Evolutionary conservation across 1,140 invertebrate species (phyloP).

Genomic region (Ceratina australensis): DNA sequence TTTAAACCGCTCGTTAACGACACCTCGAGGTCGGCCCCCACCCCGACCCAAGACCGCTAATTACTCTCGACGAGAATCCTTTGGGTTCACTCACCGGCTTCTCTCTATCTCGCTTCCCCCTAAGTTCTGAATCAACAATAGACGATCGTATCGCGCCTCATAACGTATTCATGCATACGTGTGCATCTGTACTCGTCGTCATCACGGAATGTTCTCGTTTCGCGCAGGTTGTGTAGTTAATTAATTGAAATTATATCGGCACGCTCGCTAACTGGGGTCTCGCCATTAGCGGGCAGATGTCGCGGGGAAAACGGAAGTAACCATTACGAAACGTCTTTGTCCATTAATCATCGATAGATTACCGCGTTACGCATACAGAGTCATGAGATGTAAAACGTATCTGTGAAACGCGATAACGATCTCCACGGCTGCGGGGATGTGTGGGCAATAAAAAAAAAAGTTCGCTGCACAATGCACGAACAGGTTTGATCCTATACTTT

Average conservation of each 20-base stretch:
- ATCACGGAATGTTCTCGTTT: slow-evolving; percentile 26
- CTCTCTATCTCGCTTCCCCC: background rate
- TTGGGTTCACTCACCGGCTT: slow-evolving; percentile 46
- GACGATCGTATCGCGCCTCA: slow-evolving; percentile 39
- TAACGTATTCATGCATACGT: background rate
- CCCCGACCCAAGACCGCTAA: slow-evolving; percentile 44
- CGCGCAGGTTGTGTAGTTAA: slow-evolving; percentile 21
- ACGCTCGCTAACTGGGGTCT: background rate
- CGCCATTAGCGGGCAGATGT: too few relatives aligned
- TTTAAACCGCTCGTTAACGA: slow-evolving; percentile 52
- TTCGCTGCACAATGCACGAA: background rate
- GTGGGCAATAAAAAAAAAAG: background rate
- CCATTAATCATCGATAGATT: background rate
- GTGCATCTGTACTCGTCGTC: background rate
- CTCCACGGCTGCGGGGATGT: background rate
- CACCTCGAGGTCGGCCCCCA: slow-evolving; percentile 25
- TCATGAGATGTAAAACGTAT: background rate
- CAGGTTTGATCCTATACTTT: too few relatives aligned
- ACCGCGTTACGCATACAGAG: background rate
- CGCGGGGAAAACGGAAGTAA: background rate
- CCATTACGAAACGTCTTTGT: background rate
- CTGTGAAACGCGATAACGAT: background rate
- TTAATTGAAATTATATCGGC: slow-evolving; percentile 38
- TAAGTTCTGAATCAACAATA: slow-evolving; percentile 42
- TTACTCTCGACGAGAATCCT: slow-evolving; percentile 52